These are phyloP conservation scores for Centruroides sculpturatus DNA, from an alignment of 1,140 invertebrate species.

Conservation along the genomic window DNA sequence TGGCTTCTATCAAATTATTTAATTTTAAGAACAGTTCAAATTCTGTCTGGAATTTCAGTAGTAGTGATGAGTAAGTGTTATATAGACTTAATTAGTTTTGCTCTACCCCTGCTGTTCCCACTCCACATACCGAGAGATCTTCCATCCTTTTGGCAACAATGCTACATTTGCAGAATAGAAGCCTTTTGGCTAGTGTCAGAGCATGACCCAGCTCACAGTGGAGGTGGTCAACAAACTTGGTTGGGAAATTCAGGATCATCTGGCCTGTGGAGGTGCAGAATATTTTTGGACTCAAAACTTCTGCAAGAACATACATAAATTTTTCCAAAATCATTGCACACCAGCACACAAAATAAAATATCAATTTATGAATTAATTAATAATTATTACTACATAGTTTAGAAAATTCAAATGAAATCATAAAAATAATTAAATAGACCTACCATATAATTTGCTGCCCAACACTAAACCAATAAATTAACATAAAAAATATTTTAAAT, in stretches of 20 bases:
- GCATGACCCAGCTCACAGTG: not conserved
- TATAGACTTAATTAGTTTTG: not conserved
- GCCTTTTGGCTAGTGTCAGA: not conserved
- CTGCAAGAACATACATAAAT: not conserved
- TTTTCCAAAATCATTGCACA: not conserved
- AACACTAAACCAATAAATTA: too few relatives aligned
- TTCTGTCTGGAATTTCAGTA: too few relatives aligned
- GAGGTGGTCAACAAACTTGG: not conserved
- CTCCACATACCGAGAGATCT: not conserved
- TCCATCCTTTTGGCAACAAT: not conserved
- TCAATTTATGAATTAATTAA: too few relatives aligned
- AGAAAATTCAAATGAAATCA: not conserved
- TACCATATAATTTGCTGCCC: too few relatives aligned
- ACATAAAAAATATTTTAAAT: too few relatives aligned
- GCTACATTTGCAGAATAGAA: not conserved
- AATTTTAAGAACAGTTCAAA: too few relatives aligned
- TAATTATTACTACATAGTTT: too few relatives aligned
- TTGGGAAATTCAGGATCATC: not conserved
- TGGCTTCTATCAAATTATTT: too few relatives aligned
- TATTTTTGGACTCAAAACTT: not conserved
- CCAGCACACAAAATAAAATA: too few relatives aligned
- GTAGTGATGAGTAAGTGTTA: too few relatives aligned
- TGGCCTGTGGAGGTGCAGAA: not conserved
- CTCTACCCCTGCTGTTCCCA: not conserved
- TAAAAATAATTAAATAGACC: too few relatives aligned